Evolutionary conservation across 2,113 vertebrate species (phyloP).

Genomic region (Macquaria australasica): DNA sequence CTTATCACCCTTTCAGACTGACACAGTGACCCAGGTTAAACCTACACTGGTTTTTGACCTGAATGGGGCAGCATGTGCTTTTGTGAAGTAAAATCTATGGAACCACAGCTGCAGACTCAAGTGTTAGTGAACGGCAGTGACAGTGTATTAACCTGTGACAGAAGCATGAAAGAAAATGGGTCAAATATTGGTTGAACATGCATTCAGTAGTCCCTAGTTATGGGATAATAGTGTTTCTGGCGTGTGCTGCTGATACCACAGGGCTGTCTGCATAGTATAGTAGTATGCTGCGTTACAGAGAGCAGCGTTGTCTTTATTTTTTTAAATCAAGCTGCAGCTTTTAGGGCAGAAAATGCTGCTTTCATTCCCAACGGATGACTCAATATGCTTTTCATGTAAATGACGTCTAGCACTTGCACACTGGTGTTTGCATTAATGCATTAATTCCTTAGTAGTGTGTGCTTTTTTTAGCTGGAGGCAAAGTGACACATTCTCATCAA

Average conservation of each 20-base stretch:
- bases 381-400: slow-evolving; percentile 76
- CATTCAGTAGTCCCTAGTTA: slow-evolving; percentile 13
- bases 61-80: slow-evolving; percentile 11
- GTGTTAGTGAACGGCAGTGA: background rate
- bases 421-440: slow-evolving; percentile 74
- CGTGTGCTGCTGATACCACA: slow-evolving; percentile 48
- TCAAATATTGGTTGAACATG: slow-evolving; percentile 42
- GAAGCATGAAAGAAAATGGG: slow-evolving; percentile 26
- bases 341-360: slow-evolving; percentile 66
- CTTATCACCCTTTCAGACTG: background rate
- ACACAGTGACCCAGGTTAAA: slow-evolving; percentile 36
- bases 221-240: slow-evolving; percentile 51
- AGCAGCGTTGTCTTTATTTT: slow-evolving; percentile 63
- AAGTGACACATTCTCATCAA: slow-evolving; percentile 75
- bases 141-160: slow-evolving; percentile 15
- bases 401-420: slow-evolving; percentile 66
- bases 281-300: slow-evolving; percentile 25
- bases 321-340: slow-evolving; percentile 67
- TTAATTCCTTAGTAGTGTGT: slow-evolving; percentile 70
- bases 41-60: slow-evolving; percentile 11
- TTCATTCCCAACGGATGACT: slow-evolving; percentile 68
- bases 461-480: slow-evolving; percentile 73
- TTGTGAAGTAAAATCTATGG: background rate
- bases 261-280: slow-evolving; percentile 65
- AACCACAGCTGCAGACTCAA: background rate